Evolutionary conservation across 2,797 vertebrate genomes (phyloP).

Genomic region (Rhynchotus rufescens): DNA sequence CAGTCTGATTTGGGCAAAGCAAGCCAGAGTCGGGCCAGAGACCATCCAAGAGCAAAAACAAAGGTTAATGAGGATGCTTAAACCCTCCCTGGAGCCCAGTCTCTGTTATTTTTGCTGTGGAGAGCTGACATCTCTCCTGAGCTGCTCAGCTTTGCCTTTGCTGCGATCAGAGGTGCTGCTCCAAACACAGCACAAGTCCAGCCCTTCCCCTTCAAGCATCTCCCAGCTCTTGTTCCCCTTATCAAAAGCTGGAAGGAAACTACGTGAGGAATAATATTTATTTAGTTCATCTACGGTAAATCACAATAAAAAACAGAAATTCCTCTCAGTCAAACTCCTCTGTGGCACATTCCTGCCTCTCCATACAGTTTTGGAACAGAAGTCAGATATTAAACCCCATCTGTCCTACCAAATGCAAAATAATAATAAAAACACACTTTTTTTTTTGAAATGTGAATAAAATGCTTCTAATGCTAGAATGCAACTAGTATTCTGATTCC

Average conservation of each 20-base stretch:
- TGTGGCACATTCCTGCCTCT: not conserved
- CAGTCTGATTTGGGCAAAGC: not conserved
- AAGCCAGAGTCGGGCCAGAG: not conserved
- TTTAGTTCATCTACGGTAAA: not conserved
- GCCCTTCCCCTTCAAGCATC: not conserved
- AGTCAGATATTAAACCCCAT: not conserved
- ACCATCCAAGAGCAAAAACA: not conserved
- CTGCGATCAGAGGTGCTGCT: not conserved
- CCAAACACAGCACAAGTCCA: not conserved
- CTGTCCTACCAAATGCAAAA: not conserved
- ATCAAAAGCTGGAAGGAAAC: not conserved
- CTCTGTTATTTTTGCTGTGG: not conserved
- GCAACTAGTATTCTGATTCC: not conserved
- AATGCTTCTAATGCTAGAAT: not conserved
- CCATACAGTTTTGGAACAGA: not conserved
- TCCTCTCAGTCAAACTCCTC: not conserved
- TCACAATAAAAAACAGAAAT: not conserved
- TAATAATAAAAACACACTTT: not conserved
- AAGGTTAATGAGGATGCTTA: not conserved
- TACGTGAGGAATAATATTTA: not conserved
- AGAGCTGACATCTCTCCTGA: not conserved
- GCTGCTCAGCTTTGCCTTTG: not conserved
- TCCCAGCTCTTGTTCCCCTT: not conserved
- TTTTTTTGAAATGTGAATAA: not conserved
- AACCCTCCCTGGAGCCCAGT: not conserved